Evolutionary conservation across 2,113 vertebrate genomes (phyloP).

Genomic region (Ivindomyrus marchei): DNA sequence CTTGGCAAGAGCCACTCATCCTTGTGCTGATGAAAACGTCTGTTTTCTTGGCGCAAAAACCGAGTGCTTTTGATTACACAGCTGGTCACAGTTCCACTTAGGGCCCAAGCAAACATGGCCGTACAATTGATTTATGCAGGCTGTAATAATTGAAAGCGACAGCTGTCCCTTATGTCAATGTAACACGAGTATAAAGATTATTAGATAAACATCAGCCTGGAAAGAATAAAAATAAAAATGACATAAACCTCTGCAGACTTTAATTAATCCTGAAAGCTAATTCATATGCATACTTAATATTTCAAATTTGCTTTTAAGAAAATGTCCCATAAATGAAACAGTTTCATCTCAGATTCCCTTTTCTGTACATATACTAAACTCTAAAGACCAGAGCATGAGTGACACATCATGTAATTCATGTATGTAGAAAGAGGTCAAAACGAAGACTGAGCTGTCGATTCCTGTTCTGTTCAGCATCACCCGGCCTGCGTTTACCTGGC

Average conservation of each 20-base stretch:
- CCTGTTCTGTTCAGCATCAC: neutral
- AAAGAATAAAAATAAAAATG: neutral
- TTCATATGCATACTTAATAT: neutral
- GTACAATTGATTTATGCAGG: neutral
- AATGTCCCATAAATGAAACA: neutral
- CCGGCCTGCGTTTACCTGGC: neutral
- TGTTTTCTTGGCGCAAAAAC: neutral
- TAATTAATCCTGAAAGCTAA: neutral
- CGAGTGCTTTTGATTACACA: neutral
- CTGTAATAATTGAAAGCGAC: neutral
- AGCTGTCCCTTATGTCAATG: neutral
- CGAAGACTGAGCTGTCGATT: neutral
- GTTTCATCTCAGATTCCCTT: neutral
- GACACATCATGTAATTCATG: neutral
- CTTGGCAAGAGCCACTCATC: neutral
- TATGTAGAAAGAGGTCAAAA: neutral
- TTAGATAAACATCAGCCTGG: neutral
- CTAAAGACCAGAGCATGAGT: neutral
- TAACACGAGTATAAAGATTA: neutral
- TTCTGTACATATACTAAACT: neutral
- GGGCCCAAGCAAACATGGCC: neutral
- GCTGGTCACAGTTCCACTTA: slow-evolving; percentile 6
- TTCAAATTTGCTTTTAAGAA: neutral
- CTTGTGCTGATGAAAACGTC: neutral
- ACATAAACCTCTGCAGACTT: neutral